These are phyloP conservation scores for Capromys pilorides DNA, from an alignment of 2,797 vertebrate species.

Conservation along the genomic window DNA sequence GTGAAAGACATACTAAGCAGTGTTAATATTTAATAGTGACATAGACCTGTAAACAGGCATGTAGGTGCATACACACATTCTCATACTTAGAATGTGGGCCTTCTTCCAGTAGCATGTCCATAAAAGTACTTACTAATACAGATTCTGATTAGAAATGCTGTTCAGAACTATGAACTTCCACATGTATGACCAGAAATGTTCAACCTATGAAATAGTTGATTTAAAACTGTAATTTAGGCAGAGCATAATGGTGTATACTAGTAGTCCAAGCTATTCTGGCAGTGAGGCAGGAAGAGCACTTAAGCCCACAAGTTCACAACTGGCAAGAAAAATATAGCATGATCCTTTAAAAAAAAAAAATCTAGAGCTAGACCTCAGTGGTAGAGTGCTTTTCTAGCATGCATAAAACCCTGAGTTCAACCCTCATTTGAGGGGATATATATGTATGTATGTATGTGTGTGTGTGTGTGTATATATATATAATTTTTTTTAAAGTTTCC, in stretches of 20 bases:
- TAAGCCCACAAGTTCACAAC: not conserved
- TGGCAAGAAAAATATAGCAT: not conserved
- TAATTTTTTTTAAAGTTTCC: no score
- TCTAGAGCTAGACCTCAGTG: not conserved
- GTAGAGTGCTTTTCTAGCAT: not conserved
- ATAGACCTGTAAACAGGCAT: not conserved
- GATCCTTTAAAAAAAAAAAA: not conserved
- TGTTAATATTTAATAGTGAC: not conserved
- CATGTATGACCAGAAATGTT: not conserved
- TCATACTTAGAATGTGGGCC: not conserved
- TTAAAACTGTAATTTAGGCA: not conserved
- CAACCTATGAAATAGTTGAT: not conserved
- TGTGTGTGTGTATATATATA: no score
- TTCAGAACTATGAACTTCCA: not conserved
- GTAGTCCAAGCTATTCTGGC: not conserved
- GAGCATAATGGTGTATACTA: not conserved
- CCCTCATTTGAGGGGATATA: not conserved
- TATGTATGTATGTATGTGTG: no score
- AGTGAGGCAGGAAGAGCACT: not conserved
- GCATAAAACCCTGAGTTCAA: not conserved
- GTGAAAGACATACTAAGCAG: no score
- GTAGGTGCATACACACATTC: accelerated
- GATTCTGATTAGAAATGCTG: not conserved
- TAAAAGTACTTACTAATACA: not conserved
- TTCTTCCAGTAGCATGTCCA: accelerated